These are phyloP conservation scores for Prunella himalayana DNA, from an alignment of 2,113 vertebrate genomes.

Conservation along the genomic window DNA sequence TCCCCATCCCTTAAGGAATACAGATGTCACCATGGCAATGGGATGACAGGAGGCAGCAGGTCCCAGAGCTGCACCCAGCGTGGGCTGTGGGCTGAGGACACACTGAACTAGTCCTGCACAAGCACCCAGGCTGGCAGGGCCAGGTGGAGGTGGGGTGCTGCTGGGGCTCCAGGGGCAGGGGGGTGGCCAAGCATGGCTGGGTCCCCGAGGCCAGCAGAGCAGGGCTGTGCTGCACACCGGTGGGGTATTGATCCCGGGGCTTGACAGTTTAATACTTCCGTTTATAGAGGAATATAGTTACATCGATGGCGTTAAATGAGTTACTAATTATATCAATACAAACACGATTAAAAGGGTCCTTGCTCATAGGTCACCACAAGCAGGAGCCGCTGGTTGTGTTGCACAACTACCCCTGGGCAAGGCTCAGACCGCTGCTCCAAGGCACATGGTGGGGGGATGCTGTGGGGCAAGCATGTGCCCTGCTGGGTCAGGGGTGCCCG, in stretches of 20 bases:
- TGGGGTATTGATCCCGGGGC: neutral
- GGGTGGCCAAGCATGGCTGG: rapidly evolving
- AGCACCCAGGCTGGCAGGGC: rapidly evolving
- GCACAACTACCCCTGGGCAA: neutral
- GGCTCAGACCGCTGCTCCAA: neutral
- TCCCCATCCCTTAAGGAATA: constrained; percentile 13
- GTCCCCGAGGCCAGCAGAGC: rapidly evolving
- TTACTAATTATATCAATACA: constrained; percentile 75
- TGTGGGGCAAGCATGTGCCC: neutral
- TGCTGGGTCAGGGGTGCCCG: rapidly evolving
- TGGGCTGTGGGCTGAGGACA: neutral
- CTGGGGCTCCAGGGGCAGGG: neutral
- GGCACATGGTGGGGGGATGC: rapidly evolving
- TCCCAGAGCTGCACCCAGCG: neutral
- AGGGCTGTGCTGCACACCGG: rapidly evolving
- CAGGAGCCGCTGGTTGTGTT: neutral
- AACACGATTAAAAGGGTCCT: constrained; percentile 69
- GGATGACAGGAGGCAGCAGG: neutral
- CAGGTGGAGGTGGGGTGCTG: rapidly evolving
- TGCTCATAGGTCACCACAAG: constrained; percentile 57
- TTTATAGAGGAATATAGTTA: constrained; percentile 72
- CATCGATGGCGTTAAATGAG: constrained; percentile 69
- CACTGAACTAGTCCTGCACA: neutral
- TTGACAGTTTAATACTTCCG: constrained; percentile 70
- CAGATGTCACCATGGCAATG: neutral